Base-by-base conservation (phyloP, 2,888 invertebrate species). In the Meandrusa payeni region DNA sequence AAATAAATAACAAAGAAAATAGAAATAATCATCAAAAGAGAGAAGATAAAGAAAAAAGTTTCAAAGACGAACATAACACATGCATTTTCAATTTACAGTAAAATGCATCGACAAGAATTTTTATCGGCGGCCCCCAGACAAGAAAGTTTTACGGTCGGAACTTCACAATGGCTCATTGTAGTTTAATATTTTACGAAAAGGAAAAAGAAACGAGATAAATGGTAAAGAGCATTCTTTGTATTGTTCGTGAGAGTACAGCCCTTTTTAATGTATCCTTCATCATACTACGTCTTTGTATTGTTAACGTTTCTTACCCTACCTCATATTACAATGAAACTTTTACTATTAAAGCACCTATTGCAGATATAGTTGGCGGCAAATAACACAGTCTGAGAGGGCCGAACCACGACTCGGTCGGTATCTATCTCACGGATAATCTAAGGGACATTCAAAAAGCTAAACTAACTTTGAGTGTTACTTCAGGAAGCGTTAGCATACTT, bases 101-200 rank as follows among this genome's bases (percentile, higher is more conserved):
- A 39, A 44, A 33, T 28, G 44, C 27, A 33, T 33, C 37, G 11
- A 19, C 5, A 28, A 20, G 28, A 27, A 20, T 15, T 39, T 38
- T 48, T 45, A 46, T 46, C 41, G 32, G 41, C 22, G 6, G 26
- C 5, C 28, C 28, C 20, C 47, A 43, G 33, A 42, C 46, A 40
- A 20, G 38, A 48, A 48, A 41, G 32, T 48, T 51, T 50, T 43
- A 41, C 45, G 42, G 40, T 19, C 39, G 34, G 39, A 49, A 51
- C 46, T 45, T 45, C 38, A 43, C 47, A 47, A 46, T 41, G 41
- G 27, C 37, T 45, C 41, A 46, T 38, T 27, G 32, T 26, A 45
- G 23, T 26, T 37, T 26, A 19, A 28, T 41, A 28, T 28, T 41
- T 42, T 29, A 15, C 26, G 13, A 13, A 31, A 11, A 27, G n/a